These are phyloP conservation scores for Hyles euphorbiae DNA, from an alignment of 1,140 invertebrate species.

Conservation along the genomic window DNA sequence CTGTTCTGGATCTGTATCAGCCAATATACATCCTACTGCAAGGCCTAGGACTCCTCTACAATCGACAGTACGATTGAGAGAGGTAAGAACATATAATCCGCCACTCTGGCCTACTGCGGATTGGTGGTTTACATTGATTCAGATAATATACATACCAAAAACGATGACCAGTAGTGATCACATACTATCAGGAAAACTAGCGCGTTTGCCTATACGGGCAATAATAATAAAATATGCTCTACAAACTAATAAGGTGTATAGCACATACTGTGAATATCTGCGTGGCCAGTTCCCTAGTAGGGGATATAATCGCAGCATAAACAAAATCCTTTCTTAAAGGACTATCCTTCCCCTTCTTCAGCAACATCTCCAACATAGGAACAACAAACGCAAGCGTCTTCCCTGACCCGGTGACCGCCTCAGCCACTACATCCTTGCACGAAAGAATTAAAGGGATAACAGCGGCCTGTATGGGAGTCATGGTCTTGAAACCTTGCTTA, in stretches of 20 bases:
- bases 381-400: slow-evolving; percentile 97
- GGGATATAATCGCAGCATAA: slow-evolving; percentile 92
- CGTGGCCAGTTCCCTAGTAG: slow-evolving; percentile 93
- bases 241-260: neutral
- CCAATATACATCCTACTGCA: no score
- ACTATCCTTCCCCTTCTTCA: slow-evolving; percentile 78
- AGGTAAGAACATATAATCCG: no score
- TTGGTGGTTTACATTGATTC: no score
- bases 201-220: no score
- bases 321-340: slow-evolving; percentile 86
- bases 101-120: no score
- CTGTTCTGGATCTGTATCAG: no score
- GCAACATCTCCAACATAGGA: slow-evolving; percentile 91
- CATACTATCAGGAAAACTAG: no score
- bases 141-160: no score
- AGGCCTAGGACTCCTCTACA: no score
- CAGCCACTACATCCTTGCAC: slow-evolving; percentile 96
- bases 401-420: slow-evolving; percentile 97
- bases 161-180: no score
- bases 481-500: slow-evolving; percentile 53
- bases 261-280: slow-evolving; percentile 79
- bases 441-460: slow-evolving; percentile 93
- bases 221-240: no score
- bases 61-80: no score
- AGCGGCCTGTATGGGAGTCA: slow-evolving; percentile 81